Evolutionary conservation across 1,140 invertebrate genomes (phyloP).

Genomic region (Lutraria rhynchaena): DNA sequence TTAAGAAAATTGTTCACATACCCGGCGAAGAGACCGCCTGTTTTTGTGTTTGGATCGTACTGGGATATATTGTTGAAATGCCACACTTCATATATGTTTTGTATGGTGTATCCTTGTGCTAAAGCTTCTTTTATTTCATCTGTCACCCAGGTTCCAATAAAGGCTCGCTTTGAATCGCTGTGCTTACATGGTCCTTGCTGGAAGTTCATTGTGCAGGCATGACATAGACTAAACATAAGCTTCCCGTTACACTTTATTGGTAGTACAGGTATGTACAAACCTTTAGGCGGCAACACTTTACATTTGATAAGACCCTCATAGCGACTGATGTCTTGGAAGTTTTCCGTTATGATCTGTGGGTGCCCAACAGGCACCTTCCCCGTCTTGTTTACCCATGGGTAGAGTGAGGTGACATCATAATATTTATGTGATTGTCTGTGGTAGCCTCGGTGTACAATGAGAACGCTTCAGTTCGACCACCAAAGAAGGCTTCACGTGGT

Average conservation of each 20-base stretch:
- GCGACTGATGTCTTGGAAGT: background rate
- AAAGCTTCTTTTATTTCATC: too few species aligned
- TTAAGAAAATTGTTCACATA: conserved; percentile 26
- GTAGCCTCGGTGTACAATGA: background rate
- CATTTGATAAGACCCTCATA: conserved; percentile 13
- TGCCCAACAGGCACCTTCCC: background rate
- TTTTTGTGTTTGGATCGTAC: background rate
- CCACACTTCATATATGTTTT: too few species aligned
- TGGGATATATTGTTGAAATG: too few species aligned
- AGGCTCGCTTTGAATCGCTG: too few species aligned
- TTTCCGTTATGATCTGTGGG: background rate
- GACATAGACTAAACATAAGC: background rate
- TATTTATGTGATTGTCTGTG: background rate
- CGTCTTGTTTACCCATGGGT: background rate
- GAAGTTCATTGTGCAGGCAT: too few species aligned
- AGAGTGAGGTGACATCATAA: conserved; percentile 9
- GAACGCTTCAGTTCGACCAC: background rate
- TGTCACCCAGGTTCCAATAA: too few species aligned
- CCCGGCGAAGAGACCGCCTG: background rate
- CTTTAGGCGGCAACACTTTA: background rate
- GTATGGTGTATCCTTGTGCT: too few species aligned
- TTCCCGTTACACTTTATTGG: background rate
- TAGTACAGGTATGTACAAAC: background rate
- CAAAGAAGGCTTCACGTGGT: too few species aligned
- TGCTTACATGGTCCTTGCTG: too few species aligned